Base-by-base conservation (phyloP, 2,797 vertebrate genomes). In the Octomys mimax region DNA sequence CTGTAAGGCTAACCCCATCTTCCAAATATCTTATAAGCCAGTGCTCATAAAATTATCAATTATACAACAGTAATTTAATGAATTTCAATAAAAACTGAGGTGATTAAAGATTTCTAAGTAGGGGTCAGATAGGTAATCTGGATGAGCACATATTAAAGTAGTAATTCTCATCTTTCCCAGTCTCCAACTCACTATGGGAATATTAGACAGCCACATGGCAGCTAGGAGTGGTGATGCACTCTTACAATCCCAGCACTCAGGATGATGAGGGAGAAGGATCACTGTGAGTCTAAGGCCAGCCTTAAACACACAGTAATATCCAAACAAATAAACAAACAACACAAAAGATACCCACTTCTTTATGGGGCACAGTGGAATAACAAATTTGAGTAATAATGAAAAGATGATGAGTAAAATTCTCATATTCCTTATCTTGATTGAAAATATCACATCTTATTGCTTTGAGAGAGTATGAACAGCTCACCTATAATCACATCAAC, bases 401-500 rank as follows among this genome's bases (percentile, higher is more conserved):
- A 10, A 49, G 8, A 49, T 49, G 42, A 42, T 42, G 5, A 42
- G 42, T 42, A 42, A 42, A 42, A 42, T 42, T 42, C 42, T 42
- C 42, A 42, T 54, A 93, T 61, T 61, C 24, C 59, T 61, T 61
- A 61, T 61, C 59, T 61, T 61, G 22, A 61, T 61, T 61, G 59
- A 24, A 19, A 61, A 6, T 61, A 24, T 61, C 59, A 61, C 59
- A 24, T 61, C 59, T 61, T 61, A 9, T 6, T 61, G 22, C 21
- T 24, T 9, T 61, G 6, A 7, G 66, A 92, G 7, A 87, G 59
- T 92, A 77, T 57, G 68, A 92, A 79, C 75, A 42, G 18, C 28
- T 93, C 68, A 88, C 46, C 64, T 49, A 82, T 22, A 86, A 93
- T 46, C 87, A 79, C 26, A 86, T 49, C 46, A 93, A 80, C n/a